These are phyloP conservation scores for Apis cerana DNA, from an alignment of 1,140 invertebrate genomes.

Conservation along the genomic window DNA sequence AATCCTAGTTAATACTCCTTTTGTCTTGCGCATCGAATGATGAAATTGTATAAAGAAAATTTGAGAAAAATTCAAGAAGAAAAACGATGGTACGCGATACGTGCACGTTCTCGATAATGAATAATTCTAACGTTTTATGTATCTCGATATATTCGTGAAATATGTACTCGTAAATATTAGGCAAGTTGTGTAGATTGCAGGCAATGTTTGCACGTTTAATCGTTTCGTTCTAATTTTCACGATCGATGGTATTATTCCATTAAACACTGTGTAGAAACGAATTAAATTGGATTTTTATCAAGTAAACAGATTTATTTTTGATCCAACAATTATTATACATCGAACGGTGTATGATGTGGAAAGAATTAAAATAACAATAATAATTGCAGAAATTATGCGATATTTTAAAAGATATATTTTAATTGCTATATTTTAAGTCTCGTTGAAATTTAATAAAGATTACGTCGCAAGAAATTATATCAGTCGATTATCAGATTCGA, in stretches of 20 bases:
- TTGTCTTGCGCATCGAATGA: background rate
- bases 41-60: too few species aligned
- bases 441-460: too few species aligned
- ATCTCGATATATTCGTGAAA: background rate
- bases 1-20: background rate
- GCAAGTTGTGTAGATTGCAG: background rate
- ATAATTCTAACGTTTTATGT: background rate
- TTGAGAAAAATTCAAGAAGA: too few species aligned
- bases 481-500: background rate
- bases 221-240: constrained; percentile 1
- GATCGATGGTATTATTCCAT: background rate
- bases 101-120: too few species aligned
- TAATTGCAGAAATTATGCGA: too few species aligned
- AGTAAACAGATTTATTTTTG: background rate
- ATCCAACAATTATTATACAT: too few species aligned
- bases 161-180: background rate
- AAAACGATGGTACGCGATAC: too few species aligned
- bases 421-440: too few species aligned
- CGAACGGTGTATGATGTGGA: too few species aligned
- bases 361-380: too few species aligned
- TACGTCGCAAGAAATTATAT: background rate
- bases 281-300: background rate
- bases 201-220: constrained; percentile 5
- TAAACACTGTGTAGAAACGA: background rate
- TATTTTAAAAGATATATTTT: too few species aligned